Percentiles rank a stretch among this genome's conserved stretches.
Conservation (phyloP, 2,888 invertebrate genomes). For the Eristalinus sepulchralis region DNA sequence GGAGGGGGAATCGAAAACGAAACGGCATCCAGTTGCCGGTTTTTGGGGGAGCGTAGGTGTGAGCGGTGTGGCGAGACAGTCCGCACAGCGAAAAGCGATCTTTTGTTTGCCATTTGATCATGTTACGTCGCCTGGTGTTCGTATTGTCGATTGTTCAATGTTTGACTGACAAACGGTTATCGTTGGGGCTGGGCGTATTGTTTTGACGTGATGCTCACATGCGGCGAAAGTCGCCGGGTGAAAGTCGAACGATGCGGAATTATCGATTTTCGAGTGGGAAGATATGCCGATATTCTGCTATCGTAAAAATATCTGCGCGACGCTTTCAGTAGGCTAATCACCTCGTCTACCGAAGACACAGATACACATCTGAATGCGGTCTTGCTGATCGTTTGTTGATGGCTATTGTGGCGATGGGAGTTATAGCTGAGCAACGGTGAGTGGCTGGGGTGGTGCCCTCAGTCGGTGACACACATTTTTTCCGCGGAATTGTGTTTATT, state of each 20-base stretch:
- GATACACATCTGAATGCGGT: not conserved
- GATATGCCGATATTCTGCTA: not conserved
- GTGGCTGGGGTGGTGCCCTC: not conserved
- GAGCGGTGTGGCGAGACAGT: not conserved
- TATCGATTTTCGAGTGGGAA: not conserved
- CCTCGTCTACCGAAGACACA: not conserved
- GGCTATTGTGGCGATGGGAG: not conserved
- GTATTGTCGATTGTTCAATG: not conserved
- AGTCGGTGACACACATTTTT: not conserved
- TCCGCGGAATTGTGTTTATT: not conserved
- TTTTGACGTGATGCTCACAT: not conserved
- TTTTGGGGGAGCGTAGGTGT: not conserved
- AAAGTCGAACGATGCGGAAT: not conserved
- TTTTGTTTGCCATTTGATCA: conserved; percentile 9
- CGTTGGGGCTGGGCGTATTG: not conserved
- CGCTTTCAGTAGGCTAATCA: not conserved
- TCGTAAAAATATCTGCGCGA: not conserved
- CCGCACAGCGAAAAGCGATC: not conserved
- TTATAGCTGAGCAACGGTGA: no score
- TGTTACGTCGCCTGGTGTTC: not conserved
- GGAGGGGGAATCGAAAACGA: conserved; percentile 3
- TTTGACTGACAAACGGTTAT: not conserved
- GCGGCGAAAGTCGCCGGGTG: not conserved
- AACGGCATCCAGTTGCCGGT: not conserved
- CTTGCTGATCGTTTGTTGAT: not conserved